These are phyloP conservation scores for Phocides pigmalion DNA, from an alignment of 1,140 invertebrate genomes.

Conservation along the genomic window DNA sequence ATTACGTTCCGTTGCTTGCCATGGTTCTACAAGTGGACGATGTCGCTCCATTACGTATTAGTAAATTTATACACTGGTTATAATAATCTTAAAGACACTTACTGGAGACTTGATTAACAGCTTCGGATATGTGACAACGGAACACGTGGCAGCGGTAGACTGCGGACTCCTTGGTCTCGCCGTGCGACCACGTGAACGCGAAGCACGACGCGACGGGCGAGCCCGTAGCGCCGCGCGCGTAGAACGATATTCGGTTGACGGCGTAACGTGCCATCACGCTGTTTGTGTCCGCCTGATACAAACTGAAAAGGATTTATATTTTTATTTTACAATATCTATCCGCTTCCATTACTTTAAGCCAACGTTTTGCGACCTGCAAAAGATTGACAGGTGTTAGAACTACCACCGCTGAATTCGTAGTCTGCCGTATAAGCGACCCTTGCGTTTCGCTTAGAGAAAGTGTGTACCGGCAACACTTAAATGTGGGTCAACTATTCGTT, in stretches of 20 bases:
- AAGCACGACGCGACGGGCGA: conserved; percentile 95
- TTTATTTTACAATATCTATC: neutral
- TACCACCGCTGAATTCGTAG: too few species aligned
- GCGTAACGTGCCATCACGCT: conserved; percentile 95
- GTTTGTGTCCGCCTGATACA: conserved; percentile 93
- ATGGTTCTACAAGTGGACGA: too few species aligned
- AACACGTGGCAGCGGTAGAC: conserved; percentile 99
- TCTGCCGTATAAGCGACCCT: too few species aligned
- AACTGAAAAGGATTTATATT: conserved; percentile 80
- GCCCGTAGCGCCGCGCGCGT: conserved; percentile 94
- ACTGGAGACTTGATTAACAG: conserved; percentile 91
- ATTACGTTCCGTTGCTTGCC: too few species aligned
- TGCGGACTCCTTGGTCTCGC: conserved; percentile 92
- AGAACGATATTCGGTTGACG: conserved; percentile 97
- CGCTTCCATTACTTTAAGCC: neutral
- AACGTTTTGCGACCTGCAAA: too few species aligned
- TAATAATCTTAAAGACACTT: conserved; percentile 48
- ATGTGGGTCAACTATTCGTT: too few species aligned
- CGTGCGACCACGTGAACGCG: conserved; percentile 98
- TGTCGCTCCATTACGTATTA: neutral
- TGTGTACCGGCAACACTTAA: too few species aligned
- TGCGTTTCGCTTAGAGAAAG: too few species aligned
- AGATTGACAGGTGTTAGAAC: too few species aligned
- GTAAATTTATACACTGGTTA: neutral
- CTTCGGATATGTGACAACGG: conserved; percentile 97